Base-by-base conservation (phyloP, 2,888 invertebrate species). In the Orchesella flavescens region DNA sequence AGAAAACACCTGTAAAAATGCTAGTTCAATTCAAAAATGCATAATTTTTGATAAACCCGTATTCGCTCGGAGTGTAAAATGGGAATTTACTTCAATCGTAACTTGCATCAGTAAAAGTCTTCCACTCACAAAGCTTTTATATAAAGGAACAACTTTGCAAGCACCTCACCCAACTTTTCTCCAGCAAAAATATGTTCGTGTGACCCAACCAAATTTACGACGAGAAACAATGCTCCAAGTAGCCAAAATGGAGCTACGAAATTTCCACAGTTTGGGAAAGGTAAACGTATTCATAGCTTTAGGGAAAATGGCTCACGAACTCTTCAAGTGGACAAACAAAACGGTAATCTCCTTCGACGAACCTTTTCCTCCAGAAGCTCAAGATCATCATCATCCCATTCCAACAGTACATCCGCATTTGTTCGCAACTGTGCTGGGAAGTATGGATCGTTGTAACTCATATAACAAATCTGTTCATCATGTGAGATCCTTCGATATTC, bases 401-500 rank as follows among this genome's bases (percentile, higher is more conserved):
- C 69, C 69, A 17, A 17, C 23, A 1, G 19, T 49, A 19, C 24
- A 69, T 53, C 69, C 69, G 7, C 21, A 9, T 10, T 1, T 69
- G 12, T 7, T 21, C 15, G 10, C 53, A 9, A 17, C 21, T 23
- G 7, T 69, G n/a, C n/a, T 69, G 9, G 7, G 24, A 15, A 23
- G 53, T 23, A 21, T 69, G 69, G 53, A 69, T 21, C 24, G 13
- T 10, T 7, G 53, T 5, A 10, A 23, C 4, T 21, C 24, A 7
- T 69, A 53, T 23, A 69, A 69, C 53, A 69, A 69, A 17, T 69
- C 69, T 4, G 21, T 3, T 17, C 53, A 53, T 15, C 24, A 69
- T 24, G 12, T 69, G 7, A 2, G 69, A 4, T 23, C 49, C 53
- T 23, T 24, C 23, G 69, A 69, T 15, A 53, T 53, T 4, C 19